phyloP scores from a whole-genome alignment of 2,797 vertebrate species.

The Coreius guichenoti region DNA sequence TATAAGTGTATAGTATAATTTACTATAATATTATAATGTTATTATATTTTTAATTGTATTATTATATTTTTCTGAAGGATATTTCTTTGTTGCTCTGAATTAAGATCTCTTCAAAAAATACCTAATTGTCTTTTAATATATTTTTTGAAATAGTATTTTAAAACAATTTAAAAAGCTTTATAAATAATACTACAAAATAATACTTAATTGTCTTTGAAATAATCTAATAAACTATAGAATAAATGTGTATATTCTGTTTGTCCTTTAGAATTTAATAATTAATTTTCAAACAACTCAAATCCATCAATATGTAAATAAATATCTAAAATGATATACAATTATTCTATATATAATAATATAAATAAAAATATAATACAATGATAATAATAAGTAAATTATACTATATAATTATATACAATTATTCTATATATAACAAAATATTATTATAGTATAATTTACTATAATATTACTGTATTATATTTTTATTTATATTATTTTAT shows the following conservation, averaged over 20 bases:
- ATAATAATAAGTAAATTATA: too few species aligned
- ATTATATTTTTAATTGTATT: too few species aligned
- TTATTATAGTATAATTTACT: too few species aligned
- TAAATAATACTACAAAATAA: not conserved
- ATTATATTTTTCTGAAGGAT: not conserved
- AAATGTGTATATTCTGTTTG: not conserved
- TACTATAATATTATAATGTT: too few species aligned
- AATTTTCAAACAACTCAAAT: not conserved
- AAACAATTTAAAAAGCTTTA: not conserved
- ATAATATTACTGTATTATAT: too few species aligned
- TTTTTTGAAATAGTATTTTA: not conserved
- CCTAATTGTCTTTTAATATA: too few species aligned
- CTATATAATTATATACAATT: too few species aligned
- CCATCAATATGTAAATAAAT: not conserved
- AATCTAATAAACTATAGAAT: not conserved
- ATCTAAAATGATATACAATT: not conserved
- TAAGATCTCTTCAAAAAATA: not conserved
- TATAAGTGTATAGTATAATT: too few species aligned
- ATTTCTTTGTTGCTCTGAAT: not conserved
- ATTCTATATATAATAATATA: not conserved
- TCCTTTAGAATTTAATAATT: not conserved
- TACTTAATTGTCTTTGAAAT: constrained; percentile 2
- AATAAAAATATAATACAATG: too few species aligned
- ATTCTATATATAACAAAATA: too few species aligned
- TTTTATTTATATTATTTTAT: too few species aligned